Evolutionary conservation across 2,888 invertebrate species (phyloP).

Genomic region (Pemphredon lugubris): DNA sequence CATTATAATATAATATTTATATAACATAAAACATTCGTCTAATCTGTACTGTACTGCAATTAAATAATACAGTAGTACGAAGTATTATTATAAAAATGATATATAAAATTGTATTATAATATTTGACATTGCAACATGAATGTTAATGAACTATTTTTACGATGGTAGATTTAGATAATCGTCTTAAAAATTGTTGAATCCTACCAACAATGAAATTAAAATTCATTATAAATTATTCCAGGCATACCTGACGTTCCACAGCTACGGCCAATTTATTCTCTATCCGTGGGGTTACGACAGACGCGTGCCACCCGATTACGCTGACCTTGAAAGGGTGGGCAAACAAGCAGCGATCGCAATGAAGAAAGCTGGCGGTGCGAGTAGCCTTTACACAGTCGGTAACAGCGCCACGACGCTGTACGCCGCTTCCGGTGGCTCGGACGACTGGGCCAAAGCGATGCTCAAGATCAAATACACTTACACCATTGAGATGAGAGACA

Average conservation of each 20-base stretch:
- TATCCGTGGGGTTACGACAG: slow-evolving; percentile 94
- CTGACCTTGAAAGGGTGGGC: slow-evolving; percentile 87
- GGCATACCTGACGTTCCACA: slow-evolving; percentile 91
- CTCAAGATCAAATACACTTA: slow-evolving; percentile 93
- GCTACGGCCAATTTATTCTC: slow-evolving; percentile 92
- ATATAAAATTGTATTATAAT: too few relatives aligned
- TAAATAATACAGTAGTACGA: too few relatives aligned
- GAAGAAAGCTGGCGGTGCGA: slow-evolving; percentile 83
- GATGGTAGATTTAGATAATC: too few relatives aligned
- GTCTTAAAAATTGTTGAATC: too few relatives aligned
- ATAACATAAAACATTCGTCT: too few relatives aligned
- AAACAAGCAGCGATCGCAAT: slow-evolving; percentile 87
- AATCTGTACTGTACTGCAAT: too few relatives aligned
- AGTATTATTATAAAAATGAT: too few relatives aligned
- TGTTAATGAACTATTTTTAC: too few relatives aligned
- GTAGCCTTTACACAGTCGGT: slow-evolving; percentile 86
- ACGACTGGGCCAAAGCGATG: slow-evolving; percentile 95
- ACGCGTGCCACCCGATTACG: slow-evolving; percentile 86
- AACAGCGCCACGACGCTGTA: slow-evolving; percentile 90
- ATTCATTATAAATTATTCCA: slow-evolving; percentile 82
- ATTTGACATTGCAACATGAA: too few relatives aligned
- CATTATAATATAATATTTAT: too few relatives aligned
- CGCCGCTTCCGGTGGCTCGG: slow-evolving; percentile 91
- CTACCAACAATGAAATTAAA: too few relatives aligned
- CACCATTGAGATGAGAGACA: slow-evolving; percentile 94